Evolutionary conservation across 2,113 vertebrate genomes (phyloP).

Genomic region (Haemorhous mexicanus): DNA sequence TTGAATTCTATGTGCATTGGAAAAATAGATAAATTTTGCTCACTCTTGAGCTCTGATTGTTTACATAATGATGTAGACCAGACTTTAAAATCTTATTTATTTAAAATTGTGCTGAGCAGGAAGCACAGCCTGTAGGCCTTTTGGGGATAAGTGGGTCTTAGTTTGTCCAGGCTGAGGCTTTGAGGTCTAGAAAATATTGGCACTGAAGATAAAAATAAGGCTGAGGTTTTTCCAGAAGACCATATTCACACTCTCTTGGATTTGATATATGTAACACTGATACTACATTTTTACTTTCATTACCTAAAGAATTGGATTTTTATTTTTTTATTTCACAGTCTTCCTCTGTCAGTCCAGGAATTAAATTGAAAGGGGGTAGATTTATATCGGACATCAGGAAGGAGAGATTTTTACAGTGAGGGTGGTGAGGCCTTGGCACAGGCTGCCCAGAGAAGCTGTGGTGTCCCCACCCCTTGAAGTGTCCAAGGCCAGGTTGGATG

Average conservation of each 20-base stretch:
- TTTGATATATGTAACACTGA: neutral
- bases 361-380: neutral
- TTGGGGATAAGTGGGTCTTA: neutral
- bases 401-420: neutral
- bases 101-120: neutral
- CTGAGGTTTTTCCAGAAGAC: neutral
- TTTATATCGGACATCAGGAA: neutral
- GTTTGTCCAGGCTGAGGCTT: neutral
- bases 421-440: neutral
- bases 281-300: neutral
- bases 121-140: neutral
- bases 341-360: neutral
- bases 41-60: neutral
- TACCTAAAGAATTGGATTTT: neutral
- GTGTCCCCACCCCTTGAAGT: too few relatives aligned
- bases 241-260: neutral
- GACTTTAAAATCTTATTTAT: neutral
- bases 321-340: neutral
- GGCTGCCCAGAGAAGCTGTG: neutral
- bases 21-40: neutral
- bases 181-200: neutral
- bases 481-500: rapidly evolving
- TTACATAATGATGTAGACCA: neutral
- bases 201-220: neutral
- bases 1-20: neutral